Conservation (phyloP, 1,140 invertebrate species). For the Schlechtendalia chinensis region DNA sequence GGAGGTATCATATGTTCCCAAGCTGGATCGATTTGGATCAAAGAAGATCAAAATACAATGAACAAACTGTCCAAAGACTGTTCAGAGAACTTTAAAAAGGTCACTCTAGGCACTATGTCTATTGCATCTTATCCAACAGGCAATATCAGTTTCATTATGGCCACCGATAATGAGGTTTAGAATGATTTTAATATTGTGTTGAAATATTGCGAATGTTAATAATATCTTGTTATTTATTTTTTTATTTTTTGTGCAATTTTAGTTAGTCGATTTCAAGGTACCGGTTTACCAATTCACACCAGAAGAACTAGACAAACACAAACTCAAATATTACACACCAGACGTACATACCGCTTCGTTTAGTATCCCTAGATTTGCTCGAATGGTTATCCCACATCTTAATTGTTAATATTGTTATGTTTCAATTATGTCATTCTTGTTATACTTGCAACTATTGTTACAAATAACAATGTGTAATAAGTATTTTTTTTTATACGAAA, state of each 20-base stretch:
- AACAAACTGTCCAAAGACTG: slow-evolving; percentile 74
- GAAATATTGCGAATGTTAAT: too few species aligned
- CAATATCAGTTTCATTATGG: slow-evolving; percentile 91
- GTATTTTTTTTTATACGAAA: background rate
- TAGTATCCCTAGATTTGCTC: slow-evolving; percentile 78
- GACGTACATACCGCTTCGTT: slow-evolving; percentile 85
- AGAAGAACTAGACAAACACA: slow-evolving; percentile 69
- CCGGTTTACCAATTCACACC: slow-evolving; percentile 68
- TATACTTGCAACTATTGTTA: background rate
- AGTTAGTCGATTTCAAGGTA: slow-evolving; percentile 68
- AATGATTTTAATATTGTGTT: too few species aligned
- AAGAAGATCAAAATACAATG: slow-evolving; percentile 71
- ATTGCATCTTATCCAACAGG: slow-evolving; percentile 96
- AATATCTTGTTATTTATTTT: background rate
- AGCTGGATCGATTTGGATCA: slow-evolving; percentile 89
- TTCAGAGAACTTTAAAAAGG: slow-evolving; percentile 71
- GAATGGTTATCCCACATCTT: slow-evolving; percentile 56
- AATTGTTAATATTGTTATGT: slow-evolving; percentile 29
- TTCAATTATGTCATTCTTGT: background rate
- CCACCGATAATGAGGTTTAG: slow-evolving; percentile 63
- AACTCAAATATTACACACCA: slow-evolving; percentile 83
- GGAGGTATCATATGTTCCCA: slow-evolving; percentile 88
- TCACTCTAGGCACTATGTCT: slow-evolving; percentile 76
- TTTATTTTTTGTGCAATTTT: slow-evolving; percentile 50
- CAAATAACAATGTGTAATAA: background rate